Base-by-base conservation (phyloP, 1,140 invertebrate species). In the Apolygus lucorum region DNA sequence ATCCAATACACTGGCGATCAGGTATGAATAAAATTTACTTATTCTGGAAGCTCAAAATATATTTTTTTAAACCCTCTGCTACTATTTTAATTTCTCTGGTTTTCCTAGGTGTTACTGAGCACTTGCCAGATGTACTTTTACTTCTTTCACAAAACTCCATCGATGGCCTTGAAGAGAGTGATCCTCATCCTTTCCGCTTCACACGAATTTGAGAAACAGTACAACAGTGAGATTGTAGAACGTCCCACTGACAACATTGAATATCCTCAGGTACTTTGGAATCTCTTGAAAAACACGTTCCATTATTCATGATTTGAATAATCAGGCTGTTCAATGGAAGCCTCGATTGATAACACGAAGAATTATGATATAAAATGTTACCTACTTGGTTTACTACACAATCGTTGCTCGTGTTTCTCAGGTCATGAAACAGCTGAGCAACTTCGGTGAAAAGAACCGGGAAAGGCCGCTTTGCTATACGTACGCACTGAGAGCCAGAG, bases 401-500 rank as follows among this genome's bases (percentile, higher is more conserved):
- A n/a, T n/a, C n/a, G n/a, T n/a, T n/a, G n/a, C n/a, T 21, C 11
- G 54, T 22, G 14, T 54, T 66, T 83, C 84, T 28, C 79, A 95
- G 89, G 81, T 99, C 29, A 92, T 99, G 52, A 92, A 92, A 72
- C 90, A 94, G 74, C 79, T 99, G 52, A 87, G 89, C 11, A 92
- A 97, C 79, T 79, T 99, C 2, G 78, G 79, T 27, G 95, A 98
- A 78, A 99, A 98, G 78, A 98, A 97, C 79, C 93, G 93, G 76
- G 96, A 99, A 79, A 82, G 87, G 64, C 96, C 96, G 0, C 81
- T 99, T 22, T 96, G 93, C 79, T 88, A 90, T 71, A 83, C 88
- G n/a, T 99, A 99, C 81, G 96, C 94, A 76, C 89, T 99, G 66
- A 99, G 99, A 83, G 92, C 97, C 1, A 84, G 97, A 62, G 91